phyloP scores from a whole-genome alignment of 2,113 vertebrate species.

The Mesoclemmys tuberculata region DNA sequence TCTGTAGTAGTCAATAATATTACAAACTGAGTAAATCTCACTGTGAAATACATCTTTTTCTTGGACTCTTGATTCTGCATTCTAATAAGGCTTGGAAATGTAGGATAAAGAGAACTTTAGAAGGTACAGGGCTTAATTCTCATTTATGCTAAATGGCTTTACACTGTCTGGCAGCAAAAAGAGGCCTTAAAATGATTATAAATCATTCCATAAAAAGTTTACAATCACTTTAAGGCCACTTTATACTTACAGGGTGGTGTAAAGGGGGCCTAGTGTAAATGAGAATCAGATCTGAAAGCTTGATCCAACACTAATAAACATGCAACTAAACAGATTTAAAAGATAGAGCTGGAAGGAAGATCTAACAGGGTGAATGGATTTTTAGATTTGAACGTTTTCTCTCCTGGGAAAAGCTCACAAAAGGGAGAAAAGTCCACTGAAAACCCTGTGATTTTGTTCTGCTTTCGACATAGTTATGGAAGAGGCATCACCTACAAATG shows the following conservation, averaged over 20 bases:
- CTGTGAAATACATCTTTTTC: not conserved
- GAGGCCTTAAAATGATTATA: not conserved
- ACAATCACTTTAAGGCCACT: no score
- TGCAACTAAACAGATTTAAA: not conserved
- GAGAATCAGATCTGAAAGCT: not conserved
- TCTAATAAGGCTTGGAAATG: not conserved
- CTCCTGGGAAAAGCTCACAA: not conserved
- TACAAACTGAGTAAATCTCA: conserved; percentile 10
- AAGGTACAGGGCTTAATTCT: not conserved
- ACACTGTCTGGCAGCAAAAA: not conserved
- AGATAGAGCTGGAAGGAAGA: not conserved
- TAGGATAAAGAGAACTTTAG: not conserved
- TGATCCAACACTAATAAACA: not conserved
- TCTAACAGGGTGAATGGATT: not conserved
- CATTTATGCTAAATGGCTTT: not conserved
- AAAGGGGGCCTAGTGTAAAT: not conserved
- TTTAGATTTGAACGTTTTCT: rapidly evolving
- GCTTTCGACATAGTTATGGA: not conserved
- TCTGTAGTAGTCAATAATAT: not conserved
- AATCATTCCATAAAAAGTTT: no score
- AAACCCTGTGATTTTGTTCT: not conserved
- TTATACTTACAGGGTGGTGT: no score
- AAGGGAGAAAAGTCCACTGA: not conserved
- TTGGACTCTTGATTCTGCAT: not conserved
- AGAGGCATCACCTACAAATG: not conserved